Evolutionary conservation across 1,140 invertebrate genomes (phyloP), one percentile per base, ranked within the genome.

Genomic region (Hyles euphorbiae): DNA sequence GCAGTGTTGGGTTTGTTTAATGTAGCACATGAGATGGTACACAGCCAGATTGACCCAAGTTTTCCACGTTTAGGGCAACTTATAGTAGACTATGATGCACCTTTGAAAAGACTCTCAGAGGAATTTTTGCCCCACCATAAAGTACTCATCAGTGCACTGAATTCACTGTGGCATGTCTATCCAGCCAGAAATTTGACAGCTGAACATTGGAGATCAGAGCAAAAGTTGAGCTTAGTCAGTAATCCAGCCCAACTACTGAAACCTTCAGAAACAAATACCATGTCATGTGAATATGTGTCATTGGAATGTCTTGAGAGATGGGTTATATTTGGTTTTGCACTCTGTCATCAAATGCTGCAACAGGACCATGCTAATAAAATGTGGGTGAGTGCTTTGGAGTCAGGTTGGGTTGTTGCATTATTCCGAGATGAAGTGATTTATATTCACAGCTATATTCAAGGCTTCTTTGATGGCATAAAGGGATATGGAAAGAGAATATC

Each of bases 361-460:
- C 94, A 95, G 71, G 93, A 97, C 58, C 92, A 94, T 66, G 93
- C 95, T 1, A 94, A 94, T 79, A 96, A 97, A 76, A 92, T 99
- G 72, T 99, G 97, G 95, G 92, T 95, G 4, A 94, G 93, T 62
- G 96, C 98, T 6, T 86, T 99, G 6, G 96, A 98, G 78, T 97
- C 95, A 34, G 95, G 96, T 10, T 98, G 98, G 95, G 97, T 99
- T 3, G 91, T 98, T 33, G 95, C 96, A 8, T 88, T 99, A 3
- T 99, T 99, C 80, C 91, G 98, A 53, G 99, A 99, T 91, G 99
- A 99, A 91, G 97, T 99, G 0, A 92, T 99, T 54, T 95, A 98
- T 72, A 97, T 98, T 62, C 98, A 99, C 89, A 93, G 96, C 32
- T 99, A 98, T 73, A 95, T 99, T 63, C 95, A 96, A 77, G 90